Base-by-base conservation (phyloP, 2,113 vertebrate species). In the Aviceda subcristata region DNA sequence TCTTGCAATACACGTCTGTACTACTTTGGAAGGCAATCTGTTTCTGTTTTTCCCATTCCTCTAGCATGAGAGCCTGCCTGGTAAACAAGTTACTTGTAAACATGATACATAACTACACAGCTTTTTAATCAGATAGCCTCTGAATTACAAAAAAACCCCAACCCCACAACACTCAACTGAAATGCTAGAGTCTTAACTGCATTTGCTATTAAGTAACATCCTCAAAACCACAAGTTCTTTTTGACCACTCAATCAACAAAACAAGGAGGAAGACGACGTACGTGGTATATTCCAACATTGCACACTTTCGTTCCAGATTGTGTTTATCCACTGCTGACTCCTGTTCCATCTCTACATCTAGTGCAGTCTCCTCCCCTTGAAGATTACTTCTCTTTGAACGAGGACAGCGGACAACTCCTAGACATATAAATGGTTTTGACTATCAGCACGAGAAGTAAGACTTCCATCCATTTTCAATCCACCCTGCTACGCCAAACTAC, bases 201-300 rank as follows among this genome's bases (percentile, higher is more conserved):
- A 34, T 45, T 56, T 88, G 56, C 60, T 74, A 1, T 1, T 13
- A 19, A 60, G 30, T 5, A 34, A 39, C 43, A 59, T 8, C 30
- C 71, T 57, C 43, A 59, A 21, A 36, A 23, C 7, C 19, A 14
- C 30, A 23, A 48, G 36, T 4, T 71, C 32, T 63, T 56, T 60
- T 32, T 39, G 55, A 67, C 53, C 24, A 3, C 22, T 72, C 26
- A 7, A 41, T 26, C 21, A 38, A 53, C 23, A 11, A 5, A 2
- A 30, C 11, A 11, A 24, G 24, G 13, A 13, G 34, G 16, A 5
- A 19, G 11, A 50, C 46, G 48, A 98, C 98, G 4, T 95, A 99
- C 98, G 97, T 97, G 66, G 97, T 98, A 6, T 98, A 98, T 39
- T 98, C 98, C 98, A 98, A 56, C 98, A 98, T 98, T 2, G 98